Conservation (phyloP, 2,797 vertebrate genomes). For the Cyprinella venusta region DNA sequence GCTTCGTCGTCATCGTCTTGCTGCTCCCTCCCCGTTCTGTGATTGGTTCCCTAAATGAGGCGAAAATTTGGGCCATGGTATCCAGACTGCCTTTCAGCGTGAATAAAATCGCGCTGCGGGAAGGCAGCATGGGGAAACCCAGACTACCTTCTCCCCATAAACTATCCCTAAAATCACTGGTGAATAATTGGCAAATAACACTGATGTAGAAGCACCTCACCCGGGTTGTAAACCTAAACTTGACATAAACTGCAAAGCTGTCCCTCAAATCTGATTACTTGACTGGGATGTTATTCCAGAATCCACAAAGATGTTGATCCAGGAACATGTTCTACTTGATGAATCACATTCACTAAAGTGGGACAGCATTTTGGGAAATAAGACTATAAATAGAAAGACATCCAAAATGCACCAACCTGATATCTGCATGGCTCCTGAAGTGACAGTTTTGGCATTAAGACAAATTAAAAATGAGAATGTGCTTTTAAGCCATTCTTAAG, state of each 20-base stretch:
- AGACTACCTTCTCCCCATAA: not conserved
- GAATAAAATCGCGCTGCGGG: too few species aligned
- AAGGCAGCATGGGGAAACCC: too few species aligned
- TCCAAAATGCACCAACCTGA: constrained; percentile 13
- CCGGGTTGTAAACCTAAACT: not conserved
- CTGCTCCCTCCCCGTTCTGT: too few species aligned
- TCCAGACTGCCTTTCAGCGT: too few species aligned
- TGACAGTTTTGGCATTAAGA: constrained; percentile 23
- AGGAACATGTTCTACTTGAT: not conserved
- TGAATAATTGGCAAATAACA: not conserved
- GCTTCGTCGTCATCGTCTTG: too few species aligned
- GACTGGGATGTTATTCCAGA: too few species aligned
- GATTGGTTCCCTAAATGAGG: too few species aligned
- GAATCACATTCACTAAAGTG: not conserved
- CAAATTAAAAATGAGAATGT: constrained; percentile 28
- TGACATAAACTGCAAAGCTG: too few species aligned
- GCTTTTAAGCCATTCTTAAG: constrained; percentile 52
- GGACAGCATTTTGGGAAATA: not conserved
- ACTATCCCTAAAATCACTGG: not conserved
- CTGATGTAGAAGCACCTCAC: too few species aligned
- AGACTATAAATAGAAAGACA: not conserved
- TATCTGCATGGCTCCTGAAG: constrained; percentile 3
- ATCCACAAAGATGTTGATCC: too few species aligned
- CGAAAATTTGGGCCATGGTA: too few species aligned
- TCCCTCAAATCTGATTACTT: not conserved